Base-by-base conservation (phyloP, 2,797 vertebrate genomes). In the Microctenopoma stevenorrisi region DNA sequence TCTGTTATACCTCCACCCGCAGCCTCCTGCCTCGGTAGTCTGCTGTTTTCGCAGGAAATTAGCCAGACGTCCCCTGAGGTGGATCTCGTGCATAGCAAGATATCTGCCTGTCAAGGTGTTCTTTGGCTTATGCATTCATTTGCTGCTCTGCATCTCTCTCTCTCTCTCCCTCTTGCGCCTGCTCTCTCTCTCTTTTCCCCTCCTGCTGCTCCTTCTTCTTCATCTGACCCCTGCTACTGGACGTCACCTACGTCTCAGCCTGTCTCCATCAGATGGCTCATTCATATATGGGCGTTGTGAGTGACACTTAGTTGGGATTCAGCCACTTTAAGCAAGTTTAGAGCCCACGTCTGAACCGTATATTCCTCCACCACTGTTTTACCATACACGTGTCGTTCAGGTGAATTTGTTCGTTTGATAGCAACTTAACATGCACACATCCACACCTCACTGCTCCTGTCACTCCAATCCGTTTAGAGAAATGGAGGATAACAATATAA, bases 1-100 rank as follows among this genome's bases (percentile, higher is more conserved):
- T 35, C 74, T 77, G 82, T 85, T 78, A 62, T 63, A 72, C 84
- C 76, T 83, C 82, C 71, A 76, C 84, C 80, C 68, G 43, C 86
- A 66, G 79, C 83, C 77, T 82, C 71, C 80, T 83, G 83, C 82
- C 77, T 83, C 49, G 5, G 65, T 85, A 79, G 79, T 86, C 86
- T 84, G 83, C 85, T 92, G 91, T 89, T 91, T 92, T 90, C 88
- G 87, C 86, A 88, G 88, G 88, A 91, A 93, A 92, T 91, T 91
- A 92, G 90, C 86, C 86, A 84, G 83, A 84, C 69, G 79, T 92
- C 87, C 91, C 90, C 81, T 37, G 88, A 90, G 91, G 87, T 89
- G 47, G 70, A 79, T 86, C 78, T 63, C 67, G 64, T 88, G 88
- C 84, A 76, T 82, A 86, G 83, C 81, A 75, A 88, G 86, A 91